Conservation (phyloP, 2,888 invertebrate genomes). For the Cephus spinipes region DNA sequence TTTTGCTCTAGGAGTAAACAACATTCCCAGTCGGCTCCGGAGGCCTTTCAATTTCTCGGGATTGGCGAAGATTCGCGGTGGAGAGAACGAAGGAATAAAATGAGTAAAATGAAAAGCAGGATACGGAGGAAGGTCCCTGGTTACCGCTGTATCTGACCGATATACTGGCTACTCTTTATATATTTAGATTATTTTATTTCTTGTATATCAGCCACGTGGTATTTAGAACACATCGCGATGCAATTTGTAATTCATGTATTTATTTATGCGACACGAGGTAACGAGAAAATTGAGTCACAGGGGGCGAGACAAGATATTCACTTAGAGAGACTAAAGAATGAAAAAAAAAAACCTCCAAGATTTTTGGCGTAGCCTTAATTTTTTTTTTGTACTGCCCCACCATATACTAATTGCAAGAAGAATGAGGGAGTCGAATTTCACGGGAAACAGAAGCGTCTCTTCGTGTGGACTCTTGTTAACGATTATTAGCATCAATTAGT, state of each 20-base stretch:
- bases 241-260: slow-evolving; percentile 6
- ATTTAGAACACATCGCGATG: slow-evolving; percentile 10
- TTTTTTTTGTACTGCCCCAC: not conserved
- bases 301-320: not conserved
- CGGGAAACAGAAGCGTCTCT: not conserved
- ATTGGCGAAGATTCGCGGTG: not conserved
- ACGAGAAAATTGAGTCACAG: not conserved
- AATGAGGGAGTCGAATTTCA: not conserved
- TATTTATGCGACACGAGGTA: not conserved
- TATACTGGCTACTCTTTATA: not conserved
- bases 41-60: not conserved
- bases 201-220: slow-evolving; percentile 8
- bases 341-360: not conserved
- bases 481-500: not conserved
- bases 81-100: not conserved
- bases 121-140: not conserved
- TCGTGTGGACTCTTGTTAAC: not conserved
- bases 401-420: not conserved
- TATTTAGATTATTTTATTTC: slow-evolving; percentile 10
- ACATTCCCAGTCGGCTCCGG: not conserved
- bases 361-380: not conserved
- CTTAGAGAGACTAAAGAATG: not conserved
- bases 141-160: not conserved
- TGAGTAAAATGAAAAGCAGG: not conserved
- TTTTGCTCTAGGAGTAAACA: no score